Evolutionary conservation across 2,888 invertebrate genomes (phyloP), one percentile per base, ranked within the genome.

Genomic region (Drosophila rubida): DNA sequence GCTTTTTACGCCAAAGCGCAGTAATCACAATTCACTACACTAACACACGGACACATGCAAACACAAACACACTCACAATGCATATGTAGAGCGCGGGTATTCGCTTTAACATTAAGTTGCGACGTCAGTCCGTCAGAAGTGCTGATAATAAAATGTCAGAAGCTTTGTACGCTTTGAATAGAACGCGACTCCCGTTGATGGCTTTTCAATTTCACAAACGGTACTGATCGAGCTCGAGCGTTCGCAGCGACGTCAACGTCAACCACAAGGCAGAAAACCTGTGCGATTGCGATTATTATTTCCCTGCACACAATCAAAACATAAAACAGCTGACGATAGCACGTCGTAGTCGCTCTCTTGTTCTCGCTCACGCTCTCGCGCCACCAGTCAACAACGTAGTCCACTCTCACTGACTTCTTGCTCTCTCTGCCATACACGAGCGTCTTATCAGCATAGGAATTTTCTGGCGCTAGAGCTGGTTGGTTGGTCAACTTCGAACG

Each of bases 181-280:
- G 72, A 39, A 44, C 58, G 71, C 59, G 50, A 9, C 30, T 30
- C 27, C 48, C 41, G 76, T 70, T 82, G 80, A 78, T 80, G 76
- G 72, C 75, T 87, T 84, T 89, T 86, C 79, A 80, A 78, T 80
- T 78, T 77, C 81, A 84, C 78, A 77, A 86, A 79, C 76, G 64
- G 68, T 74, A 88, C 84, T 86, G 76, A 80, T 78, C 81, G 49
- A 58, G 59, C 58, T 53, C 53, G n/a, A 25, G 42, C 11, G 46
- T 22, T 54, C 32, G 53, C 50, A 32, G 27, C 27, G 27, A 32
- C 32, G 32, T 32, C 32, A 32, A 54, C 66, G 53, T 63, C 51
- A 70, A 77, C 75, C 80, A 76, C 75, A 54, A 63, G 49, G 66
- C 76, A 69, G 57, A 67, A 60, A 81, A 83, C 73, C 84, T 75